These are phyloP conservation scores for Osmoderma eremita DNA, from an alignment of 2,888 invertebrate genomes.

Conservation along the genomic window DNA sequence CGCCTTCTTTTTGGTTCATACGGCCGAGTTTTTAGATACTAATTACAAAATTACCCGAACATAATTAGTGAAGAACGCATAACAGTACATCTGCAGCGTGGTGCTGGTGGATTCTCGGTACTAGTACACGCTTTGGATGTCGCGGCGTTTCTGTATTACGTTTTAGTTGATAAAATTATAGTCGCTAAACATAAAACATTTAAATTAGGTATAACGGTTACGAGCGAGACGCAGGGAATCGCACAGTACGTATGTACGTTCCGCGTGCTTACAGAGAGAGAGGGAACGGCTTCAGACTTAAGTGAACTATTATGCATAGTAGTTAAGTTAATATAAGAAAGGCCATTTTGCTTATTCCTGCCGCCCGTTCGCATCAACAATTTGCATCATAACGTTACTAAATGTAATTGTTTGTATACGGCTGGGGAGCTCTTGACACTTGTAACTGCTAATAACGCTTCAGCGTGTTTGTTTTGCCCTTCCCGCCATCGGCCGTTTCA, in stretches of 20 bases:
- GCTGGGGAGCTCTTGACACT: conserved; percentile 54
- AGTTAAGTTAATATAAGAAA: conserved; percentile 49
- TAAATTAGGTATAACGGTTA: conserved; percentile 45
- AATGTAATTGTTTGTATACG: conserved; percentile 58
- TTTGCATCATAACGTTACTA: conserved; percentile 55
- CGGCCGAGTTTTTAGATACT: conserved; percentile 26
- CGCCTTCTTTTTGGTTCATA: conserved; percentile 5
- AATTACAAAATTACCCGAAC: conserved; percentile 36
- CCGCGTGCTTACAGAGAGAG: conserved; percentile 45
- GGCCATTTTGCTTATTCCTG: conserved; percentile 49
- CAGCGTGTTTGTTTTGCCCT: conserved; percentile 46
- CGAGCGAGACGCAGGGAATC: conserved; percentile 26
- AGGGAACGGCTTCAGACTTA: conserved; percentile 53
- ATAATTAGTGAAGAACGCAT: conserved; percentile 44
- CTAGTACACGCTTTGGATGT: conserved; percentile 30
- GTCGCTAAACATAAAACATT: conserved; percentile 44
- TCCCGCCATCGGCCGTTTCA: conserved; percentile 27
- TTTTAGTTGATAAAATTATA: conserved; percentile 45
- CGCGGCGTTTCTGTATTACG: conserved; percentile 38
- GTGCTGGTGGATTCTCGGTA: background rate
- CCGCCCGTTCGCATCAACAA: conserved; percentile 53
- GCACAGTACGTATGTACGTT: too few relatives aligned
- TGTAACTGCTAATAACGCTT: conserved; percentile 52
- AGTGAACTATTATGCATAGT: conserved; percentile 49
- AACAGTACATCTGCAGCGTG: conserved; percentile 42